Percentiles rank a stretch among this genome's conserved stretches.
Conservation (phyloP, 2,797 vertebrate genomes). For the Tragelaphus eurycerus region DNA sequence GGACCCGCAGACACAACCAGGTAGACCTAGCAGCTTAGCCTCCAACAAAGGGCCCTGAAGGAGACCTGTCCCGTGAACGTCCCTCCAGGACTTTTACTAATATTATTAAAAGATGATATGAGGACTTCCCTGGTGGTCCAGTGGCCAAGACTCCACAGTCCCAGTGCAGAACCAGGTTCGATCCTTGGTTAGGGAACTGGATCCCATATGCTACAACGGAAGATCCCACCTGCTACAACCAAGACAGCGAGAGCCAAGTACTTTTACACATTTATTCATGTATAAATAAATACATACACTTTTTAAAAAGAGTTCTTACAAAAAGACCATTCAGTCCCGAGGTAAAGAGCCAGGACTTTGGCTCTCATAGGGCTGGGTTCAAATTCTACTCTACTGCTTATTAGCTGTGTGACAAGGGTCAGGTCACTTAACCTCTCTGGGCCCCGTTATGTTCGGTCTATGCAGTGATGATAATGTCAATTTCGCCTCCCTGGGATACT, state of each 20-base stretch:
- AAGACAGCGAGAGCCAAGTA: fast-evolving
- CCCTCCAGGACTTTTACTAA: neutral
- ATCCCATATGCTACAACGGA: neutral
- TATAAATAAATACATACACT: neutral
- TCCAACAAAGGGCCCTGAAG: fast-evolving
- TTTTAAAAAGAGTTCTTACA: neutral
- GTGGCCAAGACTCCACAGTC: neutral
- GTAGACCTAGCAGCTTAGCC: neutral
- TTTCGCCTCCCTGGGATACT: too few species aligned
- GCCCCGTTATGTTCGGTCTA: fast-evolving
- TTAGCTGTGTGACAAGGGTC: neutral
- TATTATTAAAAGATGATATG: neutral
- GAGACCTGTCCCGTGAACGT: fast-evolving
- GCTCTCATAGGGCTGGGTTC: neutral
- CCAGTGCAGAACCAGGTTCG: neutral
- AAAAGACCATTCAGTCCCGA: neutral
- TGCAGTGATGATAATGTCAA: neutral
- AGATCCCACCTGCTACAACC: neutral
- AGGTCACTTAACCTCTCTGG: neutral
- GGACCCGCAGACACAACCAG: fast-evolving
- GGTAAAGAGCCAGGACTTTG: neutral
- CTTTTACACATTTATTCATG: neutral
- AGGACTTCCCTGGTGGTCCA: neutral
- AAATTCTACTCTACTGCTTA: neutral
- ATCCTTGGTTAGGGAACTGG: neutral